A percentile compares a stretch with the other conserved stretches of the same genome.
Evolutionary conservation across 2,113 vertebrate genomes (phyloP).

Genomic region (Hippopotamus amphibius): DNA sequence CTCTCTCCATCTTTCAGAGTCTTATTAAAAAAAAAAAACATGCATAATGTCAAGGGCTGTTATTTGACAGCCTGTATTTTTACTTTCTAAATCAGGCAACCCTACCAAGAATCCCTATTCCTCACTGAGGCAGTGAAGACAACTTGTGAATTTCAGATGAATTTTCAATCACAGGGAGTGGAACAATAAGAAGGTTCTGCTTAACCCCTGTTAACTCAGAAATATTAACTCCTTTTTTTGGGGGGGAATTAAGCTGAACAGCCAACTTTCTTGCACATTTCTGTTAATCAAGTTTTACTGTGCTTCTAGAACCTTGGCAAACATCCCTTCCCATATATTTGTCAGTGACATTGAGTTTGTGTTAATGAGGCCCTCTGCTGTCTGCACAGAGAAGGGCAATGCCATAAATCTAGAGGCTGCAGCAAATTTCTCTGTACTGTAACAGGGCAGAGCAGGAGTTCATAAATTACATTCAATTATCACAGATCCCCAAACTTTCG

Average conservation of each 20-base stretch:
- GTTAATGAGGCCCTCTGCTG: conserved; percentile 79
- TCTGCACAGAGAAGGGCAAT: conserved; percentile 68
- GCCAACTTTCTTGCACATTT: conserved; percentile 51
- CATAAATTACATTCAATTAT: conserved; percentile 48
- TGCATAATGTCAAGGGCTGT: neutral
- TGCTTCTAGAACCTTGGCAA: conserved; percentile 63
- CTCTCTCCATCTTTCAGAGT: neutral
- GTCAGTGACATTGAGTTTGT: conserved; percentile 68
- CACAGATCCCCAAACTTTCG: neutral
- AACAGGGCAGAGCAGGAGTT: neutral
- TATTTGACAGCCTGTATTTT: neutral
- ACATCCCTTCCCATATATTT: conserved; percentile 56
- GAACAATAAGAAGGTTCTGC: neutral
- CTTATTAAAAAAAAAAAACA: neutral
- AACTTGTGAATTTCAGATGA: conserved; percentile 7
- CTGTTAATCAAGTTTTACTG: conserved; percentile 68
- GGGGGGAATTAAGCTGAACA: conserved; percentile 44
- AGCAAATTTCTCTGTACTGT: conserved; percentile 42
- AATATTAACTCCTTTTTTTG: neutral
- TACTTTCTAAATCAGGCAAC: conserved; percentile 8
- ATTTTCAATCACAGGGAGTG: conserved; percentile 19
- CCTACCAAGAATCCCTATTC: neutral
- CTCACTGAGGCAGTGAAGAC: neutral
- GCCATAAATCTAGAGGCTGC: conserved; percentile 47
- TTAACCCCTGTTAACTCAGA: conserved; percentile 40